Percentiles rank a stretch among this genome's conserved stretches.
These are phyloP conservation scores for Nomada ferruginata DNA, from an alignment of 2,888 invertebrate genomes.

Conservation along the genomic window DNA sequence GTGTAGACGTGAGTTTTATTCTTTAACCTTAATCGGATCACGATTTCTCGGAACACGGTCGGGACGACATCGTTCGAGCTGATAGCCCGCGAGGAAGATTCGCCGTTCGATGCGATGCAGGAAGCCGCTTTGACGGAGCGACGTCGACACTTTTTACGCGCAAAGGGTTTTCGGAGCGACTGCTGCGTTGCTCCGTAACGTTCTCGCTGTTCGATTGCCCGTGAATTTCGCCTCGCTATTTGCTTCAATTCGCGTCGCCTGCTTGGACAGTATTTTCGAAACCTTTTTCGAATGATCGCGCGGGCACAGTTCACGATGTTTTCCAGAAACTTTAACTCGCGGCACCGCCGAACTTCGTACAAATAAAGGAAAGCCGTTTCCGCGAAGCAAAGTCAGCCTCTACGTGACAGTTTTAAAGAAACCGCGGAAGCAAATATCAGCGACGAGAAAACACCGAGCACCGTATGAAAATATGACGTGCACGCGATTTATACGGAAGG, in stretches of 20 bases:
- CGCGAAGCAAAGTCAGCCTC: no score
- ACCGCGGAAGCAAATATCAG: neutral
- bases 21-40: slow-evolving; percentile 31
- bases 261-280: neutral
- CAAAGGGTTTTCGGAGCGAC: slow-evolving; percentile 11
- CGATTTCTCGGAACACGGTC: neutral
- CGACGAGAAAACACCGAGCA: no score
- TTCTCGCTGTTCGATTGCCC: slow-evolving; percentile 4
- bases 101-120: neutral
- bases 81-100: slow-evolving; percentile 1
- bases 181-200: neutral
- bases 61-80: neutral
- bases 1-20: slow-evolving; percentile 57
- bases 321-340: neutral
- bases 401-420: slow-evolving; percentile 11
- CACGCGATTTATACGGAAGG: no score
- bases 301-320: neutral
- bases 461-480: no score
- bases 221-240: neutral
- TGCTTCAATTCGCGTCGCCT: neutral
- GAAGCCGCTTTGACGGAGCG: neutral
- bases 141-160: slow-evolving; percentile 6
- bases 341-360: no score
- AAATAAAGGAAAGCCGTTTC: slow-evolving; percentile 2
- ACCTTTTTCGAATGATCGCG: neutral